A percentile compares a stretch with the other conserved stretches of the same genome.
These are phyloP conservation scores for Orthosia gracilis DNA, from an alignment of 2,888 invertebrate genomes.

Conservation along the genomic window DNA sequence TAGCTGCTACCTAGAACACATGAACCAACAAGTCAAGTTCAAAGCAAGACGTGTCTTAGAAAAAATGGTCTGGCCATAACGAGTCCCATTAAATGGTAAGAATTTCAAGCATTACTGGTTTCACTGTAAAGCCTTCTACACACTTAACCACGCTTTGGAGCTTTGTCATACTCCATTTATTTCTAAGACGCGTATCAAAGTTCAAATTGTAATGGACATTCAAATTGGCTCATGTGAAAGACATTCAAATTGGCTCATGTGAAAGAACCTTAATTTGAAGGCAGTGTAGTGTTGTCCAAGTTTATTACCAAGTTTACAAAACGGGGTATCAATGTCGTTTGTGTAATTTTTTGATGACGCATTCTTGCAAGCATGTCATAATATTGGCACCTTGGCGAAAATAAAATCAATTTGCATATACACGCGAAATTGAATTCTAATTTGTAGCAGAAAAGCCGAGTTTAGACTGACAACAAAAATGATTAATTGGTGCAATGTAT, in stretches of 20 bases:
- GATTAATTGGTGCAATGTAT: constrained; percentile 50
- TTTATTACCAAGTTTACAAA: constrained; percentile 42
- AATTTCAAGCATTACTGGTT: constrained; percentile 35
- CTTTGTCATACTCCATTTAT: constrained; percentile 9
- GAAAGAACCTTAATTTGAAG: constrained; percentile 1
- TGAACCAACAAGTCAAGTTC: constrained; percentile 44
- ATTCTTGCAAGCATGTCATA: constrained; percentile 43
- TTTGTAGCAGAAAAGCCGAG: constrained; percentile 1
- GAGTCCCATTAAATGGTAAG: constrained; percentile 32
- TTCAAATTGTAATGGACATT: background rate
- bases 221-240: background rate
- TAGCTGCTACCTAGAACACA: constrained; percentile 23
- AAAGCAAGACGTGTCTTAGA: constrained; percentile 24
- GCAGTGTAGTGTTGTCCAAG: background rate
- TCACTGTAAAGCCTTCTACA: constrained; percentile 1
- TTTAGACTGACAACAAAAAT: constrained; percentile 24
- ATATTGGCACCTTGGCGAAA: constrained; percentile 47
- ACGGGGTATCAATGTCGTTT: constrained; percentile 35
- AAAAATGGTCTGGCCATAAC: constrained; percentile 46
- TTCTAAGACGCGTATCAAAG: background rate
- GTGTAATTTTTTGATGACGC: constrained; percentile 34
- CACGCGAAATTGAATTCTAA: constrained; percentile 33
- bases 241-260: no score
- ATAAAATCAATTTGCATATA: constrained; percentile 29
- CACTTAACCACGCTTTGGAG: background rate